A percentile compares a stretch with the other conserved stretches of the same genome.
Evolutionary conservation across 2,113 vertebrate genomes (phyloP).

Genomic region (Ciconia boyciana): DNA sequence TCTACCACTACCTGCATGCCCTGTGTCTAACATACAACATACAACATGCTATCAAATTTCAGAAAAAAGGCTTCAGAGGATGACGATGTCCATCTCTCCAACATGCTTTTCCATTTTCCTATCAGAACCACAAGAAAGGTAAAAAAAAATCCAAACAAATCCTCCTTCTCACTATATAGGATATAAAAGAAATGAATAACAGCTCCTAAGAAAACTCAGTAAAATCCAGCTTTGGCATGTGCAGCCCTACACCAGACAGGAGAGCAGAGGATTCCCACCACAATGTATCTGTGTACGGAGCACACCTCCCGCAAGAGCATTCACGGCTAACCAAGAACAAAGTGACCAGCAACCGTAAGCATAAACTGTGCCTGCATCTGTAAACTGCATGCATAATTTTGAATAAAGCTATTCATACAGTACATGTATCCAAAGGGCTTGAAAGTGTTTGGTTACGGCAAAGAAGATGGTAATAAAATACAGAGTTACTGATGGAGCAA

Average conservation of each 20-base stretch:
- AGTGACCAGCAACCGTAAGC: background rate
- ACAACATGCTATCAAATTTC: background rate
- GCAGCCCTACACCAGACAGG: background rate
- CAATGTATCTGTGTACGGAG: accelerated
- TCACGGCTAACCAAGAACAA: background rate
- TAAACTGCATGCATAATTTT: background rate
- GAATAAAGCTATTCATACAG: background rate
- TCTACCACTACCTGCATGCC: background rate
- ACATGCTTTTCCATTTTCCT: background rate
- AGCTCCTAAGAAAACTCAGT: background rate
- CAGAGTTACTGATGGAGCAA: background rate
- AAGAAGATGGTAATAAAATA: background rate
- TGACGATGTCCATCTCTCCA: accelerated
- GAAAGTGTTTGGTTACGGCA: background rate
- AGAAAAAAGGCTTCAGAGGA: background rate
- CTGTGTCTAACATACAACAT: background rate
- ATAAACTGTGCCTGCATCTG: background rate
- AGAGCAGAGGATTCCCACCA: background rate
- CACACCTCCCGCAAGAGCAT: background rate
- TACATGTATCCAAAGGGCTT: background rate
- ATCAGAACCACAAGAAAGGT: background rate
- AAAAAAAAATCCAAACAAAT: background rate
- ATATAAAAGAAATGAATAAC: background rate
- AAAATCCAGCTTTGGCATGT: background rate
- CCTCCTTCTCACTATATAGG: background rate